A percentile compares a stretch with the other conserved stretches of the same genome.
phyloP scores from a whole-genome alignment of 2,113 vertebrate genomes.

The Pomatostomus ruficeps region DNA sequence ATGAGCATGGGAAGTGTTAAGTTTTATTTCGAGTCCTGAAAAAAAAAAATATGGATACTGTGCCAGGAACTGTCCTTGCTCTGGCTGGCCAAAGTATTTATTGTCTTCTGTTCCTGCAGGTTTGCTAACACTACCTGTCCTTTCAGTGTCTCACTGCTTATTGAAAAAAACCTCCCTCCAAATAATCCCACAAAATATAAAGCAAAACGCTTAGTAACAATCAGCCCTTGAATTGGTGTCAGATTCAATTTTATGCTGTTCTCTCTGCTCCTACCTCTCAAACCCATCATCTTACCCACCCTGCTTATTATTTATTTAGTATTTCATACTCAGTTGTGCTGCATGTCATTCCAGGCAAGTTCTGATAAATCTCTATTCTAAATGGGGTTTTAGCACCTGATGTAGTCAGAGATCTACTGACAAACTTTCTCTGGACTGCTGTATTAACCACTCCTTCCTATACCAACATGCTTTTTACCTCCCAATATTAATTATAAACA shows the following conservation, averaged over 20 bases:
- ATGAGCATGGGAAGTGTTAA: slow-evolving; percentile 32
- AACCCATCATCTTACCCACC: neutral
- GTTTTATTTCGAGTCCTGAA: neutral
- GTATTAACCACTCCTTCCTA: neutral
- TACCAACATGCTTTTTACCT: neutral
- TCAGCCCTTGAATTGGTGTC: slow-evolving; percentile 9
- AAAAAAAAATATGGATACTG: neutral
- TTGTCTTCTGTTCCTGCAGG: neutral
- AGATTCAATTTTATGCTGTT: neutral
- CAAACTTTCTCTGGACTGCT: neutral
- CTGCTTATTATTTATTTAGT: slow-evolving; percentile 51
- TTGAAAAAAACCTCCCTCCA: neutral
- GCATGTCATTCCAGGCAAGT: neutral
- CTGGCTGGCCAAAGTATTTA: slow-evolving; percentile 26
- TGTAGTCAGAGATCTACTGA: neutral
- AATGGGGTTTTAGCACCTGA: neutral
- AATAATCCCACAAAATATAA: neutral
- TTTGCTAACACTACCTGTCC: slow-evolving; percentile 16
- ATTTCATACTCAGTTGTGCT: neutral
- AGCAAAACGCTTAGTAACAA: neutral
- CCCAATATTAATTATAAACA: slow-evolving; percentile 19
- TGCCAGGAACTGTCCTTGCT: slow-evolving; percentile 28
- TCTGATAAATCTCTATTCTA: neutral
- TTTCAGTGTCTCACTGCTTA: neutral
- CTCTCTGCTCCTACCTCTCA: neutral